phyloP scores from a whole-genome alignment of 2,888 invertebrate genomes.

The Apamea anceps region DNA sequence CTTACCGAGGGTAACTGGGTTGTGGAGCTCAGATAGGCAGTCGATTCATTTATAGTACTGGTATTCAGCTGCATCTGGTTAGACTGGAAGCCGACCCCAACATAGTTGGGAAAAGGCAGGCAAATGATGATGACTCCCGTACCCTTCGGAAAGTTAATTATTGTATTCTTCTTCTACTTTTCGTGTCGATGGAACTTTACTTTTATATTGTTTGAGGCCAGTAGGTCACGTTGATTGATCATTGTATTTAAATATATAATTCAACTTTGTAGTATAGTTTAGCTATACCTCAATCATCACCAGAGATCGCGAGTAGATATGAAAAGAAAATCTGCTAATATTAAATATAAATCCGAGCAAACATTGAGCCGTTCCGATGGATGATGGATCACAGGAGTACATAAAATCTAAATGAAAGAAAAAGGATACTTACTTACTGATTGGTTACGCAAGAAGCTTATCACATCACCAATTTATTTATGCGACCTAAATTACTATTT shows the following conservation, averaged over 20 bases:
- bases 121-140: neutral
- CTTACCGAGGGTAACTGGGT: neutral
- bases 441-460: slow-evolving; percentile 68
- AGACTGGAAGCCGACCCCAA: neutral
- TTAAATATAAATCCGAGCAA: slow-evolving; percentile 3
- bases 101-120: neutral
- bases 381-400: neutral
- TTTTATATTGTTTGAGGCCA: neutral
- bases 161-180: neutral
- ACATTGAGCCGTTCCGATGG: neutral
- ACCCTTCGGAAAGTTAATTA: neutral
- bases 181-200: neutral
- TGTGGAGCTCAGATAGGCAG: neutral
- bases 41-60: neutral
- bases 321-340: neutral
- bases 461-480: slow-evolving; percentile 63
- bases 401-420: neutral
- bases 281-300: neutral
- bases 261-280: neutral
- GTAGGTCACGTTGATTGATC: neutral
- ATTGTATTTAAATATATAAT: neutral
- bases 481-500: slow-evolving; percentile 34
- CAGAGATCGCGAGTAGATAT: neutral
- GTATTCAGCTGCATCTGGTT: neutral
- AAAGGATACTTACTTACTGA: slow-evolving; percentile 59